Evolutionary conservation across 2,113 vertebrate genomes (phyloP), one percentile per base, ranked within the genome.

Genomic region (Ochotona curzoniae): DNA sequence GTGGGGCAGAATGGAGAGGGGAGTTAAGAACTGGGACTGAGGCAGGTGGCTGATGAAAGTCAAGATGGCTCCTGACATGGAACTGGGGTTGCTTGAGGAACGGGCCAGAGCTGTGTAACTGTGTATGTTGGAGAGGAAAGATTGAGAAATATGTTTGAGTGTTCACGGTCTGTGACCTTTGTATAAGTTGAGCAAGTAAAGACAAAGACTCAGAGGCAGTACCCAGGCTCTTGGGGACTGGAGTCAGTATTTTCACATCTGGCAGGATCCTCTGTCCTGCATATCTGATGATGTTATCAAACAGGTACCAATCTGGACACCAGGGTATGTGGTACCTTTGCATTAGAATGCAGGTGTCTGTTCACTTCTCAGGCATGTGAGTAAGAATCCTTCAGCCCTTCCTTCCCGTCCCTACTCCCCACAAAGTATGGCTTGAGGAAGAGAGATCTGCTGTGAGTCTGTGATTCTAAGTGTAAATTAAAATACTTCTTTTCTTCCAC

Each of bases 381-480:
- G 17, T 61, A 26, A 64, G 35, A 20, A 30, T 70, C 18, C 61
- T 87, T 83, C 21, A 30, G 12, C 21, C 2, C 8, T 8, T 12
- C 25, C 2, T 2, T 57, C 54, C 14, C 17, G 2, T 18, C 54
- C 17, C 54, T 18, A 17, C 54, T 18, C 54, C 54, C 54, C 14
- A 17, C 18, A 21, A 35, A 71, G 32, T 1, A 11, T 61, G 17
- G n/a, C 10, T 26, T 91, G 4, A 47, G 47, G 38, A 30, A 51
- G 75, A 95, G 28, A 83, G 25, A 7, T 10, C 81, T 8, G 49
- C 26, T 63, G 12, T 13, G 25, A 92, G 26, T 32, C 20, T 78
- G 9, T 83, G 60, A 67, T n/a, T 90, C 73, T 87, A 89, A 54
- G 30, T 89, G 75, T 74, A 57, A 35, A 25, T 90, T 83, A 32